Conservation (phyloP, 2,797 vertebrate genomes). For the Peromyscus attwateri region DNA sequence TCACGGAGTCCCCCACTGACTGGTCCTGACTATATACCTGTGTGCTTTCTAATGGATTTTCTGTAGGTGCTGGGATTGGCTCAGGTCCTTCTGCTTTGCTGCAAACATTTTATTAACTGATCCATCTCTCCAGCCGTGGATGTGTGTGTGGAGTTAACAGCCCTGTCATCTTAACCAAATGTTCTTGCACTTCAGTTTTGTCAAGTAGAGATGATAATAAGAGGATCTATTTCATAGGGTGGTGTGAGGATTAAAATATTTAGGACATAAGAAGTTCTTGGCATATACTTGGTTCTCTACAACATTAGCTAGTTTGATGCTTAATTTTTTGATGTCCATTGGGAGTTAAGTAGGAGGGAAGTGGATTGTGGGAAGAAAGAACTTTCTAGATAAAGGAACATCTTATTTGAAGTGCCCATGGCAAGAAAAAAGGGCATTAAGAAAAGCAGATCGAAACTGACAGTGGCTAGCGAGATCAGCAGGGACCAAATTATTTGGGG, state of each 20-base stretch:
- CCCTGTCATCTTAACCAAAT: neutral
- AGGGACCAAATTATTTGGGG: neutral
- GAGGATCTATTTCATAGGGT: neutral
- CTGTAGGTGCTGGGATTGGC: neutral
- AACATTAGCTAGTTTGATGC: conserved; percentile 37
- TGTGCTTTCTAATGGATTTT: neutral
- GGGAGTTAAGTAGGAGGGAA: conserved; percentile 11
- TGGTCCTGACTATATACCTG: neutral
- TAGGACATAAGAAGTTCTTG: neutral
- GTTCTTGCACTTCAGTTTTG: neutral
- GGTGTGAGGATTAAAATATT: conserved; percentile 36
- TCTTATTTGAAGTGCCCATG: neutral
- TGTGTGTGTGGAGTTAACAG: neutral
- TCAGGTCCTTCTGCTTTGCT: neutral
- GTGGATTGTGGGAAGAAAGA: neutral
- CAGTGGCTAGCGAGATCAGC: neutral
- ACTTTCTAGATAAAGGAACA: conserved; percentile 18
- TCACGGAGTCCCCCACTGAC: neutral
- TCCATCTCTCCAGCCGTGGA: neutral
- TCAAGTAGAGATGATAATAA: neutral
- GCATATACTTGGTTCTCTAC: neutral
- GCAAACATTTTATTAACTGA: neutral
- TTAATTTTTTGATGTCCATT: conserved; percentile 46
- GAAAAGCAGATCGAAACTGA: neutral
- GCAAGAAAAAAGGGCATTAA: neutral